Percentiles rank a stretch among this genome's conserved stretches.
Conservation (phyloP, 1,140 invertebrate species). For the Drosophila murphyi region DNA sequence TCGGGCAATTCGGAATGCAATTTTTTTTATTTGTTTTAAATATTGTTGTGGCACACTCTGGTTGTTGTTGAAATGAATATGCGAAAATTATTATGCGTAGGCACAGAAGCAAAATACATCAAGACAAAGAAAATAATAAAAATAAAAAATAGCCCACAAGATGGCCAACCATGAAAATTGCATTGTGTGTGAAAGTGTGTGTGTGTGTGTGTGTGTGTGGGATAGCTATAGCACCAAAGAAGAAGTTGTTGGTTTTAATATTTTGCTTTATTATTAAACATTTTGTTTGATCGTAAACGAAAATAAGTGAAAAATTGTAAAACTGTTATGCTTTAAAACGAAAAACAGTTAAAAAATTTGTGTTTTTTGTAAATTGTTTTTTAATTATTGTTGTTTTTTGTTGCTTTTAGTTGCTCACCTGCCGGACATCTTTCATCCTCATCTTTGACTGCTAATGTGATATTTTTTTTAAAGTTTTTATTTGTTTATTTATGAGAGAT, state of each 20-base stretch:
- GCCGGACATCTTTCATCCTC: conserved; percentile 88
- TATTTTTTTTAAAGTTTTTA: conserved; percentile 39
- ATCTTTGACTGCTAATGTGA: conserved; percentile 87
- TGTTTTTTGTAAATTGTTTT: conserved; percentile 38
- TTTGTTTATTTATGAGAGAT: conserved; percentile 53
- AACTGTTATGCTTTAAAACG: conserved; percentile 21
- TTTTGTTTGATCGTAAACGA: conserved; percentile 16
- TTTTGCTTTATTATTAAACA: conserved; percentile 15
- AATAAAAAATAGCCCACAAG: conserved; percentile 37
- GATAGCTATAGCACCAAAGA: conserved; percentile 55
- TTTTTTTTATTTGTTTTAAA: neutral
- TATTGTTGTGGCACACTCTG: conserved; percentile 20
- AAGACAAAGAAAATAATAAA: conserved; percentile 35
- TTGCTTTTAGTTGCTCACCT: conserved; percentile 85
- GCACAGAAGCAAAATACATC: conserved; percentile 48
- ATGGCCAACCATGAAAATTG: conserved; percentile 61
- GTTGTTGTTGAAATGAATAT: conserved; percentile 54
- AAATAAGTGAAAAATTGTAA: conserved; percentile 39
- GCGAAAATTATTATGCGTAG: conserved; percentile 77
- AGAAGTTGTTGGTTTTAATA: conserved; percentile 41
- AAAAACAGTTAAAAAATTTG: conserved; percentile 40
- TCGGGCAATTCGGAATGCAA: neutral
- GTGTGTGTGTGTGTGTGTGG: conserved; percentile 21
- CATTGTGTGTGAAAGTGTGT: conserved; percentile 15
- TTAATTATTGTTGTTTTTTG: conserved; percentile 42